Evolutionary conservation across 2,888 invertebrate species (phyloP), one percentile per base, ranked within the genome.

Genomic region (Pristionchus japonicus): DNA sequence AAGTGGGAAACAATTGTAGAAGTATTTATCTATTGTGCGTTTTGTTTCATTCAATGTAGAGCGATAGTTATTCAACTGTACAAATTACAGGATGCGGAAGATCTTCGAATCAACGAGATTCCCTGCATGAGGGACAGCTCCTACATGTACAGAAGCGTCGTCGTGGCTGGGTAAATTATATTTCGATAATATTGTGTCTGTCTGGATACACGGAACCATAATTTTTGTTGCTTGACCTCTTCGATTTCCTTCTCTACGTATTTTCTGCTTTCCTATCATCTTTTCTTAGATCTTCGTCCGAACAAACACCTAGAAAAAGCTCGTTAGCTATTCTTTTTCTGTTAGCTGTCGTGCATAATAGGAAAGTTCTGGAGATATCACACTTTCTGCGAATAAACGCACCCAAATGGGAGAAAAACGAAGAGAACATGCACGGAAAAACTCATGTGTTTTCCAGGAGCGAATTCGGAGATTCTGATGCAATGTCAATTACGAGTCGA

Each of bases 71-170:
- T 23, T 0, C 0, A 82, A 82, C 47, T 49, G n/a, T 11, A 23
- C 20, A 52, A 43, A 17, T 27, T 82, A 3, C 20, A 87, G 77
- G 77, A 52, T 13, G 52, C n/a, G 11, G 87, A 87, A n/a, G 57
- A 37, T n/a, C 20, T 31, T 31, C 74, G 77, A 40, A 47, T 87
- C 23, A 49, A 87, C 52, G 87, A 87, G 17, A 87, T 87, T 77
- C 87, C 77, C 23, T 92, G 92, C 86, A 89, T 90, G 83, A 88
- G 90, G 17, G 90, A 91, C 88, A 89, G 88, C 67, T 91, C 92
- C 37, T 92, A 93, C 89, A 92, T 93, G 92, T 93, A 92, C 88
- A 90, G 91, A 84, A 91, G 91, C 84, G 91, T 93, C 49, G 77
- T 89, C 87, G 90, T 90, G 0, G 88, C 89, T 23, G 91, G 89